phyloP scores from a whole-genome alignment of 2,888 invertebrate species.

The Leistus spinibarbis region DNA sequence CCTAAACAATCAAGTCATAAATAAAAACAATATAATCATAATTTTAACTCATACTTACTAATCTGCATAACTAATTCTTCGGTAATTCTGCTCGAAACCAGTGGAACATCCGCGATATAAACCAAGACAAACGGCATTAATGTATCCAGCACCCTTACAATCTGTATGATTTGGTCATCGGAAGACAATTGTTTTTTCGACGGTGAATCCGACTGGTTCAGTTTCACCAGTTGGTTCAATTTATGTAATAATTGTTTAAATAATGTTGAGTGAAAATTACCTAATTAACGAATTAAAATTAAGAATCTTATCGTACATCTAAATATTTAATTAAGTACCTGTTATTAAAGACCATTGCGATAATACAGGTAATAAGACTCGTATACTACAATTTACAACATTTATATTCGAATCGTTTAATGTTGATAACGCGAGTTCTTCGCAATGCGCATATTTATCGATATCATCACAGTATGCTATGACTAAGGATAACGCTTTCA shows the following conservation, averaged over 20 bases:
- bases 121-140: constrained; percentile 56
- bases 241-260: constrained; percentile 55
- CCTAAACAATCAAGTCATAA: too few relatives aligned
- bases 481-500: constrained; percentile 66
- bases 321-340: constrained; percentile 45
- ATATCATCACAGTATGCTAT: constrained; percentile 68
- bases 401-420: constrained; percentile 63
- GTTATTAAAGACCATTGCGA: constrained; percentile 65
- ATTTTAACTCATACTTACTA: constrained; percentile 48
- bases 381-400: constrained; percentile 61
- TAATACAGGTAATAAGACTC: constrained; percentile 66
- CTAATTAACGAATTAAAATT: constrained; percentile 41
- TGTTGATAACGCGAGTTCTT: constrained; percentile 64
- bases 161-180: constrained; percentile 49
- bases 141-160: constrained; percentile 52
- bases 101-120: constrained; percentile 51
- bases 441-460: constrained; percentile 68
- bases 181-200: constrained; percentile 47
- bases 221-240: constrained; percentile 52
- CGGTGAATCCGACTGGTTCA: constrained; percentile 49
- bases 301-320: neutral
- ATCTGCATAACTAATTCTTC: constrained; percentile 52
- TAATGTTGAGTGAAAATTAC: constrained; percentile 62
- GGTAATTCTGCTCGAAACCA: constrained; percentile 51
- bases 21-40: constrained; percentile 9